A percentile compares a stretch with the other conserved stretches of the same genome.
Evolutionary conservation across 2,113 vertebrate species (phyloP).

Genomic region (Rhadina sibilatrix): DNA sequence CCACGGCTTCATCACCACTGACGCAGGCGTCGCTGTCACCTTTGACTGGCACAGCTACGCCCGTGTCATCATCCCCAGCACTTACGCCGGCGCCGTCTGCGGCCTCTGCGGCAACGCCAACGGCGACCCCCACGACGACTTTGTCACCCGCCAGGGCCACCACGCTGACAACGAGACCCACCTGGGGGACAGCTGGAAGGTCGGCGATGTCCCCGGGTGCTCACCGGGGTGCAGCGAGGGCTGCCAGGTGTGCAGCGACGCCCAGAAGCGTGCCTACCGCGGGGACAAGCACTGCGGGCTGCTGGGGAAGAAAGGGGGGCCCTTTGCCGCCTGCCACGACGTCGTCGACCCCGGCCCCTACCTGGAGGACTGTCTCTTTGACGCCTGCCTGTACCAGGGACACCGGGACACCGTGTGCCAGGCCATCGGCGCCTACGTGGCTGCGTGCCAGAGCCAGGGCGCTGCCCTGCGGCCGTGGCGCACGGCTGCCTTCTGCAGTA

Average conservation of each 20-base stretch:
- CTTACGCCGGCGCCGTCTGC: constrained; percentile 26
- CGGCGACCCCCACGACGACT: not conserved
- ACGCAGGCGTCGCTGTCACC: constrained; percentile 49
- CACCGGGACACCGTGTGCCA: constrained; percentile 70
- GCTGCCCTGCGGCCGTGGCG: constrained; percentile 71
- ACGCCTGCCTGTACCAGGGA: constrained; percentile 26
- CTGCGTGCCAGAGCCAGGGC: constrained; percentile 4
- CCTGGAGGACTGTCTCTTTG: constrained; percentile 55
- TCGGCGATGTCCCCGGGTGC: constrained; percentile 70
- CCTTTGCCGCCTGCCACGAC: constrained; percentile 43
- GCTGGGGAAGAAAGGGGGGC: constrained; percentile 42
- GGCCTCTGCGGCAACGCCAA: constrained; percentile 75
- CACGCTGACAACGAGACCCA: not conserved
- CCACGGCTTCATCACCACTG: constrained; percentile 60
- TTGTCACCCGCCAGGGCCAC: not conserved
- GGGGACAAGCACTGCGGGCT: constrained; percentile 59
- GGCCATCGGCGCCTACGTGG: not conserved
- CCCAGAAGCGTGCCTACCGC: not conserved
- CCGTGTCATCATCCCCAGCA: constrained; percentile 55
- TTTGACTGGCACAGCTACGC: constrained; percentile 72
- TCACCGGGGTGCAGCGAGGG: constrained; percentile 29
- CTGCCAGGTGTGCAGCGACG: not conserved
- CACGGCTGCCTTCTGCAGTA: constrained; percentile 77
- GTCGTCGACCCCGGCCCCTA: constrained; percentile 4
- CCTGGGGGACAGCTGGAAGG: constrained; percentile 75